These are phyloP conservation scores for Melanotaenia nigrans DNA, from an alignment of 2,797 vertebrate genomes.

Conservation along the genomic window DNA sequence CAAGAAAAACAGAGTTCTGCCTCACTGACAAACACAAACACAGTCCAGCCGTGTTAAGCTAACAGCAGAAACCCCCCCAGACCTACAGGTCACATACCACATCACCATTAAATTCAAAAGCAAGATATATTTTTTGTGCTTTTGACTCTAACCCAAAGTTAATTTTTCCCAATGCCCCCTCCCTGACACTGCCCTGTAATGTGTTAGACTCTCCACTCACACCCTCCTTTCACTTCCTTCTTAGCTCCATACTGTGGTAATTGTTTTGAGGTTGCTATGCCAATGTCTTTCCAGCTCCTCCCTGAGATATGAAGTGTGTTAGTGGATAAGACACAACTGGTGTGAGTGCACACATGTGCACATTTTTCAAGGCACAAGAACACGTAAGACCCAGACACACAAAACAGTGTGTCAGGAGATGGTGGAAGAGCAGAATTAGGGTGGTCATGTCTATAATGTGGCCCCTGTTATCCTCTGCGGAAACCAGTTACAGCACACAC, in stretches of 20 bases:
- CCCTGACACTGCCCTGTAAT: slow-evolving; percentile 8
- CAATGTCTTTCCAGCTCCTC: slow-evolving; percentile 15
- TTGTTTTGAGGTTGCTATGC: slow-evolving; percentile 50
- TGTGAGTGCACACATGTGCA: not conserved
- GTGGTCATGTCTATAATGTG: slow-evolving; percentile 57
- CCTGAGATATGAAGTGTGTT: slow-evolving; percentile 18
- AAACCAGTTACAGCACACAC: not conserved
- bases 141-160: slow-evolving; percentile 39
- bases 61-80: slow-evolving; percentile 54
- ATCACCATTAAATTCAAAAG: slow-evolving; percentile 37
- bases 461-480: slow-evolving; percentile 22
- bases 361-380: slow-evolving; percentile 1
- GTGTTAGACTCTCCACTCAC: slow-evolving; percentile 3
- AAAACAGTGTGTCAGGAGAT: slow-evolving; percentile 20
- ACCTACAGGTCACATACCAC: slow-evolving; percentile 47
- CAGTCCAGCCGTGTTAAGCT: slow-evolving; percentile 53
- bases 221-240: not conserved
- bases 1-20: slow-evolving; percentile 60
- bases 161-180: not conserved
- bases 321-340: slow-evolving; percentile 7
- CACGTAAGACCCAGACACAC: slow-evolving; percentile 12
- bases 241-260: slow-evolving; percentile 7
- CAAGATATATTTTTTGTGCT: slow-evolving; percentile 27
- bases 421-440: slow-evolving; percentile 48
- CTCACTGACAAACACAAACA: slow-evolving; percentile 65